Percentiles rank a stretch among this genome's conserved stretches.
These are phyloP conservation scores for Falco concolor DNA, from an alignment of 2,797 vertebrate genomes.

Conservation along the genomic window DNA sequence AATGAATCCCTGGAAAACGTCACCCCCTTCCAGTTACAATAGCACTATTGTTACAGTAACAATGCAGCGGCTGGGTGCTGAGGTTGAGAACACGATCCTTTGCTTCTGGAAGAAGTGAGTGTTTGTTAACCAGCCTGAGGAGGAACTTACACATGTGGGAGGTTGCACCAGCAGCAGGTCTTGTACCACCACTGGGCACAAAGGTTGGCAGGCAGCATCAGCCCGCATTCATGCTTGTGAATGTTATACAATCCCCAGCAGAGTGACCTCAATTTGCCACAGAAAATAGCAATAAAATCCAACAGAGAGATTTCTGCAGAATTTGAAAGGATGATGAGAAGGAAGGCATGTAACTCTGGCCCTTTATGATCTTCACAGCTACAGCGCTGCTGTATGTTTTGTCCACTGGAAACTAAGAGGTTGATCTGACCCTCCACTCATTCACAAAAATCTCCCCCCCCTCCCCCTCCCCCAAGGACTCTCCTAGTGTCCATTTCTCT, in stretches of 20 bases:
- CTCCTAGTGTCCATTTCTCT: neutral
- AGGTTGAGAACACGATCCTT: neutral
- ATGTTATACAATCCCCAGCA: neutral
- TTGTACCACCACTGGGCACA: neutral
- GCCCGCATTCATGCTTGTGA: fast-evolving
- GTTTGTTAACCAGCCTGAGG: neutral
- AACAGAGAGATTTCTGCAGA: neutral
- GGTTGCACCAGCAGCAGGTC: neutral
- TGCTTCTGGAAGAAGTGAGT: neutral
- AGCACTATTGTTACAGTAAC: neutral
- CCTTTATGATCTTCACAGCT: neutral
- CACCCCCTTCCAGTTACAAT: neutral
- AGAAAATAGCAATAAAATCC: neutral
- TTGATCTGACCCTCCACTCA: neutral
- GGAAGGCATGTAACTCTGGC: neutral
- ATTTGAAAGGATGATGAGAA: neutral
- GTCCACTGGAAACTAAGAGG: neutral
- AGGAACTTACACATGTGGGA: neutral
- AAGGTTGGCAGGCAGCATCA: neutral
- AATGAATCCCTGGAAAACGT: neutral
- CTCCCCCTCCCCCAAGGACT: neutral
- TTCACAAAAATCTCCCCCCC: neutral
- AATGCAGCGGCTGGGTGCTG: neutral
- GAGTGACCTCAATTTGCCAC: neutral
- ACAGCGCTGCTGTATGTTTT: neutral